phyloP scores from a whole-genome alignment of 2,888 invertebrate genomes.

The Hirtodrosophila histrioides region DNA sequence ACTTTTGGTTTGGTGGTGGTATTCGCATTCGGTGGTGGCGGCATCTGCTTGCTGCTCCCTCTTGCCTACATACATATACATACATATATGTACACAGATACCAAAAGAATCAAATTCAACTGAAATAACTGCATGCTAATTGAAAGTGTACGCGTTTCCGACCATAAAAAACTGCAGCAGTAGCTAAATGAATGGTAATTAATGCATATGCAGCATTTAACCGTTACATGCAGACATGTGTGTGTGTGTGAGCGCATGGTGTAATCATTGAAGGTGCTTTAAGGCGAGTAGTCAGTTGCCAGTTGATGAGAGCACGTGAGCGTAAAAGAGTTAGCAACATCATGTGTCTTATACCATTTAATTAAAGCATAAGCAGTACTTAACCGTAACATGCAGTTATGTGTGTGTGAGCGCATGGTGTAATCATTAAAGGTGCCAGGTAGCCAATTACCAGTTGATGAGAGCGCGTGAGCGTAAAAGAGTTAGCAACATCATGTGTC shows the following conservation, averaged over 20 bases:
- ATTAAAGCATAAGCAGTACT: no score
- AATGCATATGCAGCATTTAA: slow-evolving; percentile 30
- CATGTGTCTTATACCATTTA: no score
- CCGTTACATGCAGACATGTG: slow-evolving; percentile 14
- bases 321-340: no score
- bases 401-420: no score
- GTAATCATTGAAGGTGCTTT: no score
- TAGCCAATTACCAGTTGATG: no score
- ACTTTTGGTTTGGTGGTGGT: slow-evolving; percentile 18
- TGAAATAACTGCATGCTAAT: slow-evolving; percentile 37
- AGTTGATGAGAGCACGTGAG: no score
- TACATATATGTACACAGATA: slow-evolving; percentile 17
- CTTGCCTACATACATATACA: background rate
- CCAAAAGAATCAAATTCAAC: slow-evolving; percentile 40
- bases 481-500: no score
- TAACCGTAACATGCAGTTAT: no score
- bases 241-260: background rate
- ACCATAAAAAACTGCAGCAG: slow-evolving; percentile 32
- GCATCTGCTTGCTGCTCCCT: slow-evolving; percentile 19
- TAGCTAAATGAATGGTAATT: slow-evolving; percentile 48
- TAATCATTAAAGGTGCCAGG: no score
- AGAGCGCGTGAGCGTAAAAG: no score
- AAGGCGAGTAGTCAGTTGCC: no score
- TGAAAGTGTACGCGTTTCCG: slow-evolving; percentile 21
- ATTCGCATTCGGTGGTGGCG: slow-evolving; percentile 23